Evolutionary conservation across 2,888 invertebrate genomes (phyloP).

Genomic region (Meliscaeva auricollis): DNA sequence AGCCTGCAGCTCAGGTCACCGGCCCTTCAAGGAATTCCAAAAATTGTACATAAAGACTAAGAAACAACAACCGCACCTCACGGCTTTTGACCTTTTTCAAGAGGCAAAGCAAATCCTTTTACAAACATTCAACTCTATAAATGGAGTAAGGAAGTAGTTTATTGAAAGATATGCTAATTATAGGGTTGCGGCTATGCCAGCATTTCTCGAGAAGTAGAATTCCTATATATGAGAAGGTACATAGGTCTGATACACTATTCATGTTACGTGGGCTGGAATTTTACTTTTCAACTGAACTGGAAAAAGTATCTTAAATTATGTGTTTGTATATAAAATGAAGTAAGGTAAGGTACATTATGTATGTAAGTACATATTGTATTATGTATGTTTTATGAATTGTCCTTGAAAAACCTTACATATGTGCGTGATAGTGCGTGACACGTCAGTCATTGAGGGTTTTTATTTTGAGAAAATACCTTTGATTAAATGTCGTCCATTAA

Average conservation of each 20-base stretch:
- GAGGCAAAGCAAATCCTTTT: constrained; percentile 1
- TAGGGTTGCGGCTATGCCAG: constrained; percentile 34
- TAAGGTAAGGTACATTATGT: too few relatives aligned
- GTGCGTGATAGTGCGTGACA: constrained; percentile 57
- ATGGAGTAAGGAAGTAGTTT: not conserved
- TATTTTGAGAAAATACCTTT: constrained; percentile 26
- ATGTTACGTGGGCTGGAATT: too few relatives aligned
- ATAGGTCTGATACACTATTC: not conserved
- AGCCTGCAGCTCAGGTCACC: constrained; percentile 12
- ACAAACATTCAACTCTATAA: constrained; percentile 10
- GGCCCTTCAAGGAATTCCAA: constrained; percentile 37
- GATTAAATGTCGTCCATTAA: constrained; percentile 64
- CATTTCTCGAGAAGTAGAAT: not conserved
- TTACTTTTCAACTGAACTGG: too few relatives aligned
- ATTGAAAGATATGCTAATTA: constrained; percentile 41
- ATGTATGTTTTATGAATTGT: constrained; percentile 7
- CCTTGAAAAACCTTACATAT: constrained; percentile 50
- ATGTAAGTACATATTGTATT: not conserved
- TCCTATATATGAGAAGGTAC: not conserved
- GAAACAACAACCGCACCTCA: constrained; percentile 2
- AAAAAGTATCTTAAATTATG: too few relatives aligned
- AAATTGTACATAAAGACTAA: constrained; percentile 15
- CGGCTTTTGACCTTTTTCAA: constrained; percentile 67
- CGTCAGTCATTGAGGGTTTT: constrained; percentile 3
- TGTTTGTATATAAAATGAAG: not conserved